Conservation (phyloP, 1,140 invertebrate species). For the Reticulitermes speratus region DNA sequence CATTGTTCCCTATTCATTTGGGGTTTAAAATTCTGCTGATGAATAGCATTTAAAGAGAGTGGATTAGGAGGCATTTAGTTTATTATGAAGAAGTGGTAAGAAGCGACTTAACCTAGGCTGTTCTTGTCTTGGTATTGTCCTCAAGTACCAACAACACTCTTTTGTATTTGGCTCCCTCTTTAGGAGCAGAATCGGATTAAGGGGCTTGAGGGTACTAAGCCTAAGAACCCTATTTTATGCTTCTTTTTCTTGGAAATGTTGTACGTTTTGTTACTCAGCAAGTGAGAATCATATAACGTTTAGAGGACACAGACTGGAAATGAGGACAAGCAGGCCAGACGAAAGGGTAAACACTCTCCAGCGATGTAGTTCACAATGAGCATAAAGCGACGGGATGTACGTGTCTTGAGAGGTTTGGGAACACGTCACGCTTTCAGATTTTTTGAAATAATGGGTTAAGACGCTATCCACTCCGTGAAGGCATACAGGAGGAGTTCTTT, state of each 20-base stretch:
- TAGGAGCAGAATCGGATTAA: not conserved
- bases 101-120: not conserved
- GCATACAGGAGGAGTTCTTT: no score
- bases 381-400: no score
- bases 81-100: not conserved
- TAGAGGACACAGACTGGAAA: not conserved
- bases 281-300: not conserved
- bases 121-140: not conserved
- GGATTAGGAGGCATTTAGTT: not conserved
- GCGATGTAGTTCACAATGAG: no score
- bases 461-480: no score
- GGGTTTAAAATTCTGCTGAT: no score
- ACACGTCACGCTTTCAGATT: no score
- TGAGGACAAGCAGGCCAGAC: not conserved
- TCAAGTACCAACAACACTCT: not conserved
- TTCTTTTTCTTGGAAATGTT: not conserved
- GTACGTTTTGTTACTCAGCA: not conserved
- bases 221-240: not conserved
- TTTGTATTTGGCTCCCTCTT: not conserved
- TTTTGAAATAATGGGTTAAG: no score
- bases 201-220: not conserved
- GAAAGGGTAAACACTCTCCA: not conserved
- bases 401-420: no score
- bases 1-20: no score
- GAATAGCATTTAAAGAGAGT: not conserved